Evolutionary conservation across 2,113 vertebrate species (phyloP).

Genomic region (Sciurus niger): DNA sequence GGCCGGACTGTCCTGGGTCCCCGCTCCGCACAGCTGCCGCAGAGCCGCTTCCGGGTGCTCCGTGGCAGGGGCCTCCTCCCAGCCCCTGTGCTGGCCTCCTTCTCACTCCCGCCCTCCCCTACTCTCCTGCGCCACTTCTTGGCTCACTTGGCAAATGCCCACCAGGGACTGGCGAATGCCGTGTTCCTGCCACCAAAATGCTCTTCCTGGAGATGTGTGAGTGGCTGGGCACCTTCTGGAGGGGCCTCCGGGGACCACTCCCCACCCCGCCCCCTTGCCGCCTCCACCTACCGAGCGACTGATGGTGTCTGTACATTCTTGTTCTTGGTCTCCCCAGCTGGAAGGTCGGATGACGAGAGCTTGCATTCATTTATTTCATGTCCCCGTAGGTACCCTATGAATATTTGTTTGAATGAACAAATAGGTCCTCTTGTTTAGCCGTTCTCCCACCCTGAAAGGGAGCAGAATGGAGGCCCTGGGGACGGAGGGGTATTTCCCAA

Average conservation of each 20-base stretch:
- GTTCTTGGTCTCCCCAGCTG: not conserved
- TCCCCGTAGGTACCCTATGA: not conserved
- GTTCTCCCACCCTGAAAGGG: not conserved
- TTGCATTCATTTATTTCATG: not conserved
- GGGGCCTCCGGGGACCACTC: not conserved
- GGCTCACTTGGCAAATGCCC: not conserved
- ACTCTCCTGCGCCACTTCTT: not conserved
- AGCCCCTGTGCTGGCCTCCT: accelerated
- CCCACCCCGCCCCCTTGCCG: accelerated
- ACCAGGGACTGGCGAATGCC: not conserved
- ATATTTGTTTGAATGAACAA: not conserved
- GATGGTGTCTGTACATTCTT: accelerated
- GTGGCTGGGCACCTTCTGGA: not conserved
- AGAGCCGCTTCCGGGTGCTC: not conserved
- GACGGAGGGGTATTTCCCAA: not conserved
- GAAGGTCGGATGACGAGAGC: not conserved
- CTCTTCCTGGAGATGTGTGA: not conserved
- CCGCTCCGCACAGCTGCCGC: not conserved
- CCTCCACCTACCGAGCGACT: too few species aligned
- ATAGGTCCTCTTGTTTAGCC: not conserved
- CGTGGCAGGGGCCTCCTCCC: not conserved
- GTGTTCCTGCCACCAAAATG: not conserved
- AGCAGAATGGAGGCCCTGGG: not conserved
- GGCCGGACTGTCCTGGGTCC: not conserved
- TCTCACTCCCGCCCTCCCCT: not conserved